Conservation (phyloP, 2,113 vertebrate species). For the Micronisus gabar region DNA sequence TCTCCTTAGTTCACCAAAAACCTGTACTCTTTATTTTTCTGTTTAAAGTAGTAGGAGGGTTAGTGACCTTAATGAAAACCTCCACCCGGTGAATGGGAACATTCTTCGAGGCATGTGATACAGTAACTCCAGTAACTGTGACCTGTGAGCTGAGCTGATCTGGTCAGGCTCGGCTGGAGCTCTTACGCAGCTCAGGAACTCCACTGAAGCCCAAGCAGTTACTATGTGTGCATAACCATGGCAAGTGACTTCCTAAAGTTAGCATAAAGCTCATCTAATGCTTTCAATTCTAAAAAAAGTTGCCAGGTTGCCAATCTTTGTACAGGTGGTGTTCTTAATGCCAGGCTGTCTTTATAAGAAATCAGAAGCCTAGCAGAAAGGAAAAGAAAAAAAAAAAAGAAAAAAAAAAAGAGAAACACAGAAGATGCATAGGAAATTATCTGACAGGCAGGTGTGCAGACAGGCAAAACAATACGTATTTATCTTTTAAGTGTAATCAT, state of each 20-base stretch:
- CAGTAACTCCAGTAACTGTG: neutral
- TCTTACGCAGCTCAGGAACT: neutral
- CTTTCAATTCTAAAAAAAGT: neutral
- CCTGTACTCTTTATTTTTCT: neutral
- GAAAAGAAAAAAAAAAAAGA: too few species aligned
- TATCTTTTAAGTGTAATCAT: neutral
- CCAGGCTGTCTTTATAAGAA: neutral
- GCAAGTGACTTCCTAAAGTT: neutral
- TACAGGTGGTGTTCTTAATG: neutral
- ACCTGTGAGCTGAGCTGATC: neutral
- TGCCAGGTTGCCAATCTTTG: fast-evolving
- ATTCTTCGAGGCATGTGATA: neutral
- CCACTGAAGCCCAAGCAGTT: neutral
- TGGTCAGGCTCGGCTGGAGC: fast-evolving
- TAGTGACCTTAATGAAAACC: neutral
- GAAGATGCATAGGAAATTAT: neutral
- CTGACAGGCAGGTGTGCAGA: neutral
- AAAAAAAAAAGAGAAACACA: neutral
- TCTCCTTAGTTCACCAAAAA: neutral
- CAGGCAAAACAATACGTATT: neutral
- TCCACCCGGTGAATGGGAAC: neutral
- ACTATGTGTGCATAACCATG: neutral
- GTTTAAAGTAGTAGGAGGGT: neutral
- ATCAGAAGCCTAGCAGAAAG: neutral
- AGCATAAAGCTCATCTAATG: neutral